A percentile compares a stretch with the other conserved stretches of the same genome.
Evolutionary conservation across 1,140 invertebrate genomes (phyloP).

Genomic region (Campoletis sonorensis): DNA sequence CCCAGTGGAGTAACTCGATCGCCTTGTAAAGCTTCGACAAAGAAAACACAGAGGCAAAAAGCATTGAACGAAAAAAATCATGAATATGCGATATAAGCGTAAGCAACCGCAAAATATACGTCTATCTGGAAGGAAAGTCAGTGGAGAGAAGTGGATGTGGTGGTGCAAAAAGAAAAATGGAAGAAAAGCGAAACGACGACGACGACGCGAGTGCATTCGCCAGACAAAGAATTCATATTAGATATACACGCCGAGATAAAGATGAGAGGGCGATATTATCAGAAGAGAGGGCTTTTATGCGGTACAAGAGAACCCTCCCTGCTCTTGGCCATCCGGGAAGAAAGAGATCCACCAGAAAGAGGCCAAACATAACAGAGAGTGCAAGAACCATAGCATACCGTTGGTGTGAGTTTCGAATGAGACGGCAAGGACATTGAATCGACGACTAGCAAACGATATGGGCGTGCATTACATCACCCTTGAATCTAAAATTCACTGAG

Average conservation of each 20-base stretch:
- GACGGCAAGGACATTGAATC: neutral
- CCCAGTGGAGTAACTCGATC: conserved; percentile 38
- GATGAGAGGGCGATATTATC: conserved; percentile 55
- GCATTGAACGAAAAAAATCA: neutral
- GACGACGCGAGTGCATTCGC: no score
- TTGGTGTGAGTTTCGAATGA: neutral
- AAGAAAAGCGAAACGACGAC: no score
- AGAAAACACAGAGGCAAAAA: conserved; percentile 1
- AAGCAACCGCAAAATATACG: conserved; percentile 5
- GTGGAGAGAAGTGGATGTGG: conserved; percentile 11
- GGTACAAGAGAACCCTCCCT: neutral
- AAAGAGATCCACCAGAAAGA: no score
- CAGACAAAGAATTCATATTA: no score
- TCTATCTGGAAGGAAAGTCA: conserved; percentile 2
- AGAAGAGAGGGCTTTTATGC: no score
- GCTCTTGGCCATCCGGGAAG: no score
- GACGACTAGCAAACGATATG: neutral
- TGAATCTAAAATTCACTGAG: neutral
- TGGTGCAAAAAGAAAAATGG: conserved; percentile 23
- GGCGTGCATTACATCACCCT: neutral
- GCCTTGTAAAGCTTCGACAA: conserved; percentile 19
- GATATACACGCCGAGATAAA: conserved; percentile 57
- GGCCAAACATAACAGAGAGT: no score
- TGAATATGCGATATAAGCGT: neutral
- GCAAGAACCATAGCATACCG: no score